phyloP scores from a whole-genome alignment of 2,888 invertebrate species.

The Thereva nobilitata region DNA sequence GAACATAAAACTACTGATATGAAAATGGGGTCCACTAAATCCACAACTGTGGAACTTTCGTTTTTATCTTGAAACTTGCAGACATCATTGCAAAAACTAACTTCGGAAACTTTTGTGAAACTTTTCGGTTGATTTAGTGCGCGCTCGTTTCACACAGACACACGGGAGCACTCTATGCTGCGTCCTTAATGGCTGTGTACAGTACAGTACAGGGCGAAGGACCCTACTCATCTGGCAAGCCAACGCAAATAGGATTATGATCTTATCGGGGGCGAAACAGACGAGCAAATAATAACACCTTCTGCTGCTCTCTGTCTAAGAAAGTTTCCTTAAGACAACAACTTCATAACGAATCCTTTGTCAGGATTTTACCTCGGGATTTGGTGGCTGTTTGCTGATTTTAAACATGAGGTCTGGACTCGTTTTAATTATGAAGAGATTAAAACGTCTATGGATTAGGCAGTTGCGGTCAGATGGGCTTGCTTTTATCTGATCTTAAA shows the following conservation, averaged over 20 bases:
- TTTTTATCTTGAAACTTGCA: constrained; percentile 23
- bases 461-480: too few relatives aligned
- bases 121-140: constrained; percentile 28
- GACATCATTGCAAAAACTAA: constrained; percentile 28
- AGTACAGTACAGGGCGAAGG: neutral
- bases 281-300: constrained; percentile 53
- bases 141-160: constrained; percentile 3
- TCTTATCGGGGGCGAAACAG: constrained; percentile 56
- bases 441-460: constrained; percentile 21
- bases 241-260: constrained; percentile 60
- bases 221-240: constrained; percentile 46
- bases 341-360: constrained; percentile 39
- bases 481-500: too few relatives aligned
- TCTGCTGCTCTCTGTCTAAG: constrained; percentile 44
- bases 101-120: constrained; percentile 21
- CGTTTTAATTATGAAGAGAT: constrained; percentile 36
- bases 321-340: constrained; percentile 40
- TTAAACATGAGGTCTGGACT: constrained; percentile 16
- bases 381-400: constrained; percentile 22
- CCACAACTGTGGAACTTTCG: neutral
- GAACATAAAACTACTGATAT: too few relatives aligned
- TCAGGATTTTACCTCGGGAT: constrained; percentile 36
- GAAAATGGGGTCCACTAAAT: too few relatives aligned
- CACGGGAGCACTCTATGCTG: constrained; percentile 19
- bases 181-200: neutral